Percentiles rank a stretch among this genome's conserved stretches.
Conservation (phyloP, 2,797 vertebrate species). For the Babyrousa celebensis region DNA sequence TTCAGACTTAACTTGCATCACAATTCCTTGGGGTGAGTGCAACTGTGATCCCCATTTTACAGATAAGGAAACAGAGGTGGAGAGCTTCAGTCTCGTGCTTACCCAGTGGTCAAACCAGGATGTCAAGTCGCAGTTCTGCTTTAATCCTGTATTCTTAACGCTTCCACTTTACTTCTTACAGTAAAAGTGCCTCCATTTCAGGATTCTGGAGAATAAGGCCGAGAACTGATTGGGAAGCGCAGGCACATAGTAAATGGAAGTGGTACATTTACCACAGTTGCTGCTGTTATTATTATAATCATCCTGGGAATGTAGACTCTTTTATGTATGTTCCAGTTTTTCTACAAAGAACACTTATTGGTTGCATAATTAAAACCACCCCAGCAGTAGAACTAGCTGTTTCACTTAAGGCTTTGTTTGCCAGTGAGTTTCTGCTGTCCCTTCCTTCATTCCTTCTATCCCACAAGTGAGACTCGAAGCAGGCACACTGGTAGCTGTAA, state of each 20-base stretch:
- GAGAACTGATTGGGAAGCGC: not conserved
- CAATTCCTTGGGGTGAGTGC: not conserved
- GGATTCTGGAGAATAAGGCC: conserved; percentile 27
- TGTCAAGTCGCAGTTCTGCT: not conserved
- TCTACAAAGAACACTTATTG: conserved; percentile 11
- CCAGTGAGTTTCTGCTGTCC: not conserved
- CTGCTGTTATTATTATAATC: not conserved
- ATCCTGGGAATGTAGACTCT: not conserved
- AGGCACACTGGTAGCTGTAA: not conserved
- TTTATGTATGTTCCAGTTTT: conserved; percentile 26
- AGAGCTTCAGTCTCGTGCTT: not conserved
- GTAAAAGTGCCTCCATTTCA: conserved; percentile 40
- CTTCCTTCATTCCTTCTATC: not conserved
- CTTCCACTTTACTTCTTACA: not conserved
- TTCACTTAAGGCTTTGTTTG: not conserved
- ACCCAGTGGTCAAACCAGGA: not conserved
- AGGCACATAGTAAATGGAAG: not conserved
- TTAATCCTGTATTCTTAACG: conserved; percentile 23
- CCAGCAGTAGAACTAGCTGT: not conserved
- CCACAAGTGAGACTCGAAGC: not conserved
- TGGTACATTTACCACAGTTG: not conserved
- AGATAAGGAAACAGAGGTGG: conserved; percentile 1
- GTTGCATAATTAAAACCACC: conserved; percentile 37
- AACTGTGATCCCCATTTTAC: not conserved
- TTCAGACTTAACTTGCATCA: conserved; percentile 27